Conservation (phyloP, 2,113 vertebrate species). For the Vulpes ferrilata region DNA sequence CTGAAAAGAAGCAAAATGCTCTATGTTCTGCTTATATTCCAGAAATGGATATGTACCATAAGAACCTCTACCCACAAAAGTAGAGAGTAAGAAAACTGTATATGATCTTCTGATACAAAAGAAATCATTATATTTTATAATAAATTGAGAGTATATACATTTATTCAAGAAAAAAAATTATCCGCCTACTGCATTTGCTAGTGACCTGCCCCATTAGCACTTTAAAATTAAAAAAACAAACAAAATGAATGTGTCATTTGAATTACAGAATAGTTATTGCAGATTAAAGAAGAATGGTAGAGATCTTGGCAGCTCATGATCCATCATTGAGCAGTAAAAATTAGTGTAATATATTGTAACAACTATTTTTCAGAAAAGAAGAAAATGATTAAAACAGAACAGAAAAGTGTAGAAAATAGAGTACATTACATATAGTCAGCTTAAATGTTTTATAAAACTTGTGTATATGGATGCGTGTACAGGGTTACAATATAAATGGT, state of each 20-base stretch:
- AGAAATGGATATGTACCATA: not conserved
- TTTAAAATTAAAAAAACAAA: slow-evolving; percentile 32
- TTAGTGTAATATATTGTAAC: not conserved
- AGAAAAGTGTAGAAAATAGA: not conserved
- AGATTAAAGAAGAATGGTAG: not conserved
- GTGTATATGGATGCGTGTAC: not conserved
- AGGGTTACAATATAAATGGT: not conserved
- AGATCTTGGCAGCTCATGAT: not conserved
- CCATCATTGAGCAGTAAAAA: not conserved
- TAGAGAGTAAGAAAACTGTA: not conserved
- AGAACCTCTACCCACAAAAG: not conserved
- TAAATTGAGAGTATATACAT: not conserved
- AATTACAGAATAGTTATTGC: not conserved
- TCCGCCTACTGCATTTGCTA: not conserved
- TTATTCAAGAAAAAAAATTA: not conserved
- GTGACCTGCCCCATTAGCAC: not conserved
- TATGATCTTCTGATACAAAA: too few relatives aligned
- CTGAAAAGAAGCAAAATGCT: not conserved
- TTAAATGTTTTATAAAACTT: not conserved
- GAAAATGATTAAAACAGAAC: slow-evolving; percentile 1
- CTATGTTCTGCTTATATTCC: not conserved
- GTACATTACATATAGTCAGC: not conserved
- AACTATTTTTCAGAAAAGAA: not conserved
- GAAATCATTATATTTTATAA: not conserved
- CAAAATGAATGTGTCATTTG: not conserved